Evolutionary conservation across 2,113 vertebrate genomes (phyloP), one percentile per base, ranked within the genome.

Genomic region (Cottus gobio): DNA sequence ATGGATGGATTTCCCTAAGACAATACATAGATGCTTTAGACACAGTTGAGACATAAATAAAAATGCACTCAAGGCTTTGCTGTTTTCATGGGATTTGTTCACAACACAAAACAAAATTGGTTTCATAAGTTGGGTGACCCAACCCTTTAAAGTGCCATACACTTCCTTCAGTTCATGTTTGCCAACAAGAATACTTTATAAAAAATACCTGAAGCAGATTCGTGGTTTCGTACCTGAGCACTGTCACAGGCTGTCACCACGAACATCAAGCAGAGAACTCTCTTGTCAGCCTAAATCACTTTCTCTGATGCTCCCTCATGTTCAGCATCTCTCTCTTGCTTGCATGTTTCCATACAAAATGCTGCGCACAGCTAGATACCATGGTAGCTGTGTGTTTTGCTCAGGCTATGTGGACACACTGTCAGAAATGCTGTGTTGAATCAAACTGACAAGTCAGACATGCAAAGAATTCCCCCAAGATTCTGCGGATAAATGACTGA

Each of bases 271-370:
- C 79, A 48, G 80, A 80, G 77, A 81, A 78, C 48, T 85, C 71
- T 86, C 84, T 83, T 91, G 92, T 91, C 92, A 92, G 77, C 77
- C 80, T 72, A 88, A 90, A 93, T 94, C 90, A 93, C 76, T 84
- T 83, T 62, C 71, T 86, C 44, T 73, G 64, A 85, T 85, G 72
- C 61, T 85, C 80, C 85, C 87, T 87, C 86, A 84, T 90, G 84
- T 90, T 88, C 70, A 52, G 71, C 50, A 12, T 80, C 81, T 89
- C 79, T 68, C 54, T 39, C 62, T 64, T 30, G 66, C 75, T 69
- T 71, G 46, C 69, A 69, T 48, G 77, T 77, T 86, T 82, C 75
- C 70, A 70, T 79, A 82, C 75, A 89, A 91, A 90, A 88, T 85
- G 89, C 85, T 85, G 86, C 56, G 88, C 90, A 73, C 85, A 89